Percentiles rank a stretch among this genome's conserved stretches.
These are phyloP conservation scores for Zeus faber DNA, from an alignment of 2,113 vertebrate species.

Conservation along the genomic window DNA sequence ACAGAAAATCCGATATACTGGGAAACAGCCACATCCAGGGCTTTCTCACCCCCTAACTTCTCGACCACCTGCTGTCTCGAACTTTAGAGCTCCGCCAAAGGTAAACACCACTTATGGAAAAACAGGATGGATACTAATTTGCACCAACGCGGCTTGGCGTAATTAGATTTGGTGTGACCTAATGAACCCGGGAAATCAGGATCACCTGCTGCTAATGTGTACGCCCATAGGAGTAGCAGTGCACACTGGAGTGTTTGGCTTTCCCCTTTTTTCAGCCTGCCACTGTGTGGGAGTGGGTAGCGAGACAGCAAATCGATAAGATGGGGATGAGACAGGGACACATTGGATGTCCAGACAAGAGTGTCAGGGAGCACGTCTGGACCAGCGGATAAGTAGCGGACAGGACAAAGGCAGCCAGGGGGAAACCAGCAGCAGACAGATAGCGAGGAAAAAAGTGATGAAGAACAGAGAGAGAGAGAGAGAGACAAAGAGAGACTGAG, in stretches of 20 bases:
- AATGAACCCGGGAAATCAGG: slow-evolving; percentile 35
- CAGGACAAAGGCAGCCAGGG: slow-evolving; percentile 21
- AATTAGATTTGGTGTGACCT: slow-evolving; percentile 57
- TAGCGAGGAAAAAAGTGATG: background rate
- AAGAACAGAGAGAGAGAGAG: background rate
- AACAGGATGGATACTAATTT: slow-evolving; percentile 53
- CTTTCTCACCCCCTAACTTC: slow-evolving; percentile 43
- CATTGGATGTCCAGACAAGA: slow-evolving; percentile 22
- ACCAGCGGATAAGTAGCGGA: slow-evolving; percentile 30
- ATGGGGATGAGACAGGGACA: slow-evolving; percentile 13
- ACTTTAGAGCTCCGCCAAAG: slow-evolving; percentile 35
- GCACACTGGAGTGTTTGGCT: no score
- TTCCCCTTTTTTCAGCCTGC: no score
- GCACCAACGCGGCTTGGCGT: slow-evolving; percentile 52
- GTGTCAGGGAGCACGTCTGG: slow-evolving; percentile 25
- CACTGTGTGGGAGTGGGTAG: no score
- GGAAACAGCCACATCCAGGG: slow-evolving; percentile 40
- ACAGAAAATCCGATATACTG: slow-evolving; percentile 36
- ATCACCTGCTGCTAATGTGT: slow-evolving; percentile 28
- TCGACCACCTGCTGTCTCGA: slow-evolving; percentile 61
- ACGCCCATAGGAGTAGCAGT: no score
- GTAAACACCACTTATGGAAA: slow-evolving; percentile 41
- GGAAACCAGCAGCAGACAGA: background rate
- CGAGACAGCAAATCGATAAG: slow-evolving; percentile 4
- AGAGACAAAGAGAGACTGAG: background rate